These are phyloP conservation scores for Tetragonisca angustula DNA, from an alignment of 2,888 invertebrate genomes.

Conservation along the genomic window DNA sequence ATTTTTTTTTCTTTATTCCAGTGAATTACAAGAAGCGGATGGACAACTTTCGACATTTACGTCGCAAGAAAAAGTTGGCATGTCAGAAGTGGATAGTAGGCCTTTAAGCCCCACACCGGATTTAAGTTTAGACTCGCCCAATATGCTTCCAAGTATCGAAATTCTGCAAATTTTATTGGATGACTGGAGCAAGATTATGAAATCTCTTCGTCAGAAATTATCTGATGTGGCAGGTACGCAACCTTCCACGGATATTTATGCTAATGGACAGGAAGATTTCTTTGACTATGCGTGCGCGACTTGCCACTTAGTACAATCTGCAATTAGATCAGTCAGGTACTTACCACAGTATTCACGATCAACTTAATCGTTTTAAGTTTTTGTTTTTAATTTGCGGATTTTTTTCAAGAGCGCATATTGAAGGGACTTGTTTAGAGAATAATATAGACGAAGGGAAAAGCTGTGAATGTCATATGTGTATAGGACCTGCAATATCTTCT, in stretches of 20 bases:
- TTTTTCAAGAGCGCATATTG: constrained; percentile 51
- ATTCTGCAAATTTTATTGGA: constrained; percentile 75
- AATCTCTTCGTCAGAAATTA: constrained; percentile 73
- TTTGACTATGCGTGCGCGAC: constrained; percentile 43
- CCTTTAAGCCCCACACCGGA: constrained; percentile 67
- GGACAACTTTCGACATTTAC: constrained; percentile 67
- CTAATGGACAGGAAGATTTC: constrained; percentile 61
- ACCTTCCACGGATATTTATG: constrained; percentile 64
- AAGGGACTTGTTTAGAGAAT: constrained; percentile 54
- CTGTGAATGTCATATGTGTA: constrained; percentile 67
- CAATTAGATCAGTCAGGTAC: constrained; percentile 61
- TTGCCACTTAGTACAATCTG: constrained; percentile 58
- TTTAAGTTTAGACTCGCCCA: constrained; percentile 63
- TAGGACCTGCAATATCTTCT: constrained; percentile 34
- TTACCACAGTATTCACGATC: neutral
- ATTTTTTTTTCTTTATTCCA: constrained; percentile 29
- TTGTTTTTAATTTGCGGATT: neutral
- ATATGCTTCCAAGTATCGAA: constrained; percentile 70
- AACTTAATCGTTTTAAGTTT: neutral
- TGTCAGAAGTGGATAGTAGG: constrained; percentile 62
- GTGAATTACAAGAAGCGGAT: constrained; percentile 70
- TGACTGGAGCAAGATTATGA: constrained; percentile 72
- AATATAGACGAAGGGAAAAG: constrained; percentile 56
- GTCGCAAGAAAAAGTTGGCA: constrained; percentile 44
- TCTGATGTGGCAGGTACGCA: constrained; percentile 74